Conservation (phyloP, 2,113 vertebrate species). For the Cryptoleucopteryx plumbea region DNA sequence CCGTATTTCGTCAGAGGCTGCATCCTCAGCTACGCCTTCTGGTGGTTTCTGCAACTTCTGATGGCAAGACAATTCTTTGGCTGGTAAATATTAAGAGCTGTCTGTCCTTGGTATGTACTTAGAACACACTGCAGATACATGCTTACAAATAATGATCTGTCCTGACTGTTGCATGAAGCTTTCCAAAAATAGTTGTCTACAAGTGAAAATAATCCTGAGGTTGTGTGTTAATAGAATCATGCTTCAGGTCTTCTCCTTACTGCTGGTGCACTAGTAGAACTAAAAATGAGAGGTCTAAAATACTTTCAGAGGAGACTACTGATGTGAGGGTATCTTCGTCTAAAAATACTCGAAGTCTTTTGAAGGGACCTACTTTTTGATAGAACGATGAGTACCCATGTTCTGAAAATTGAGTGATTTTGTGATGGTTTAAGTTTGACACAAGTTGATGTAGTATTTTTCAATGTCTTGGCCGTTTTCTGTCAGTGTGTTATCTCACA, state of each 20-base stretch:
- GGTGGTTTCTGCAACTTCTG: not conserved
- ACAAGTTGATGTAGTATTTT: not conserved
- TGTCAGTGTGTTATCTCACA: not conserved
- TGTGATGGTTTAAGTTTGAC: not conserved
- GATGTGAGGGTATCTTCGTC: not conserved
- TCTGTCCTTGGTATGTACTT: not conserved
- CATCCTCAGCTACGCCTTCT: not conserved
- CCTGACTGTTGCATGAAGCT: not conserved
- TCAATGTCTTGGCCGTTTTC: not conserved
- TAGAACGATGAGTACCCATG: not conserved
- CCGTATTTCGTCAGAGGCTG: not conserved
- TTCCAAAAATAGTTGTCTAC: not conserved
- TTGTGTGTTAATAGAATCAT: not conserved
- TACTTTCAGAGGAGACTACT: not conserved
- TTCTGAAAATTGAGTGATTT: not conserved
- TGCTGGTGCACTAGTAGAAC: not conserved
- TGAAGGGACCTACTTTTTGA: not conserved
- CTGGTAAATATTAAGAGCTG: not conserved
- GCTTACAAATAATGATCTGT: not conserved
- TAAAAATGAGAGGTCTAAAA: not conserved
- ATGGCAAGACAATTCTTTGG: not conserved
- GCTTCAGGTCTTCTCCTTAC: not conserved
- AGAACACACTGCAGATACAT: not conserved
- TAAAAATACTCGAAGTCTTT: not conserved
- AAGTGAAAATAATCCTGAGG: not conserved